Evolutionary conservation across 2,797 vertebrate genomes (phyloP).

Genomic region (Gambusia yucatana): DNA sequence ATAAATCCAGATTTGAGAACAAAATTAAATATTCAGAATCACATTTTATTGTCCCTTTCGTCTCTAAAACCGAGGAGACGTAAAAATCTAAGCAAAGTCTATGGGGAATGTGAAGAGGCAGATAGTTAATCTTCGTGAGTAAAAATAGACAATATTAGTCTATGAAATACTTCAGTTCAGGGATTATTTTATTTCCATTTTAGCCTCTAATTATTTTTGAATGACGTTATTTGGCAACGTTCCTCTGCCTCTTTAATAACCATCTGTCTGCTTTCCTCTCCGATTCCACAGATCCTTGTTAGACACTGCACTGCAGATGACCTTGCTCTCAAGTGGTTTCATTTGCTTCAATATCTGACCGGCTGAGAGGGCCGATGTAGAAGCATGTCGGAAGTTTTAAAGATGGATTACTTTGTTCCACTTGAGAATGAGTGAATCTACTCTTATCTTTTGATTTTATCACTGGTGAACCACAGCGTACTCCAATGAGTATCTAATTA

Average conservation of each 20-base stretch:
- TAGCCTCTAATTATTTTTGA: background rate
- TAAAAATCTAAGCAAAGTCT: background rate
- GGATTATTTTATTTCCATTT: slow-evolving; percentile 2
- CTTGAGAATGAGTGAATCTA: background rate
- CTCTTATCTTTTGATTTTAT: background rate
- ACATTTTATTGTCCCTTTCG: background rate
- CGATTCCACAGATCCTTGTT: slow-evolving; percentile 27
- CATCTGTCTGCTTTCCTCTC: slow-evolving; percentile 29
- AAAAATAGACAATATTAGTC: no score
- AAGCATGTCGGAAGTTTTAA: background rate
- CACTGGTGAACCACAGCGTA: background rate
- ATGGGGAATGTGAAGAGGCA: background rate
- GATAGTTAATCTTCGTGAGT: background rate
- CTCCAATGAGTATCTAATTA: background rate
- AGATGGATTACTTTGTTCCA: background rate
- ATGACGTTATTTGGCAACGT: slow-evolving; percentile 6
- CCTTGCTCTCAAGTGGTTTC: slow-evolving; percentile 27
- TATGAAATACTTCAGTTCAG: background rate
- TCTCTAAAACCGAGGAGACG: no score
- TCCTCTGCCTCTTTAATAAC: slow-evolving; percentile 25
- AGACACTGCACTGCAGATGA: slow-evolving; percentile 30
- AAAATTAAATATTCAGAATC: background rate
- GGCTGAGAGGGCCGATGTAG: background rate
- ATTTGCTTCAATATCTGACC: slow-evolving; percentile 30
- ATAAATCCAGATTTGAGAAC: background rate